These are phyloP conservation scores for Oreonectes daqikongensis DNA, from an alignment of 2,797 vertebrate species.

Conservation along the genomic window DNA sequence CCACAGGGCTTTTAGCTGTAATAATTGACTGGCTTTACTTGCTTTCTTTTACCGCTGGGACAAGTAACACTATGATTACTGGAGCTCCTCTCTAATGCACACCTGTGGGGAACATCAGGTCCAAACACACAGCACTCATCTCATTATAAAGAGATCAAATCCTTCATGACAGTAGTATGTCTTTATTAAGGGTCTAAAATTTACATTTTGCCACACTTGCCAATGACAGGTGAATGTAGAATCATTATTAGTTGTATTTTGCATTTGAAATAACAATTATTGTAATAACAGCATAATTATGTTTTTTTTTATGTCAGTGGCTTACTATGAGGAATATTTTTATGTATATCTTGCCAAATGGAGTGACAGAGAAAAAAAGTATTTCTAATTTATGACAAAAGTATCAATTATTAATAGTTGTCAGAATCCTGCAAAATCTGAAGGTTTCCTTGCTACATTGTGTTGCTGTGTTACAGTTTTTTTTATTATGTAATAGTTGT, in stretches of 20 bases:
- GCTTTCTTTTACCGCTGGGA: conserved; percentile 46
- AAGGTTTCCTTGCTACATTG: background rate
- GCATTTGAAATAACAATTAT: background rate
- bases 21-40: conserved; percentile 51
- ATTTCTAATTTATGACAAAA: too few species aligned
- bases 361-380: too few species aligned
- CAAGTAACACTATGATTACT: conserved; percentile 49
- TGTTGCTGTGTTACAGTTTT: too few species aligned
- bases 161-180: conserved; percentile 22
- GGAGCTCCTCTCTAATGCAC: conserved; percentile 47
- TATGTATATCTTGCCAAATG: too few species aligned
- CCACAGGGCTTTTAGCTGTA: conserved; percentile 56
- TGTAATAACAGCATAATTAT: too few species aligned
- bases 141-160: conserved; percentile 31
- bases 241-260: background rate
- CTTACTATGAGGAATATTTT: too few species aligned
- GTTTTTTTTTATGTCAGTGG: too few species aligned
- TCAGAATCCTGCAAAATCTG: background rate
- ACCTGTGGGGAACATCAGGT: conserved; percentile 44
- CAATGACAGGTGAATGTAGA: background rate
- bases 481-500: background rate
- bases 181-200: background rate
- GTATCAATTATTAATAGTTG: too few species aligned
- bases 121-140: conserved; percentile 47
- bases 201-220: background rate